These are phyloP conservation scores for Cossypha caffra DNA, from an alignment of 2,797 vertebrate genomes.

Conservation along the genomic window DNA sequence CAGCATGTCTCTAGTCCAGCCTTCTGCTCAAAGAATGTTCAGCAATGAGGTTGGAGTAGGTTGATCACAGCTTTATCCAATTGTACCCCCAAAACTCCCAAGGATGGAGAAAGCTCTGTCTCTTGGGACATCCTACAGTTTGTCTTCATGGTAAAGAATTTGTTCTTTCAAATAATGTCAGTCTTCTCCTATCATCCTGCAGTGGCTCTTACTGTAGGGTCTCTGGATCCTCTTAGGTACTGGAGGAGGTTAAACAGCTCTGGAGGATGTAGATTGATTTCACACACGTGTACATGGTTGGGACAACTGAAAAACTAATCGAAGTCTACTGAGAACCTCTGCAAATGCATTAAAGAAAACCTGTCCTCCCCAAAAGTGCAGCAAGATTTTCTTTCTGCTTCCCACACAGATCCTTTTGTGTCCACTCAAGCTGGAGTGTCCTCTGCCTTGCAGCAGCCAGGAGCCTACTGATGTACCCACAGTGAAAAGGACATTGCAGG, in stretches of 20 bases:
- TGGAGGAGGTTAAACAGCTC: neutral
- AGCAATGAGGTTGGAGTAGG: neutral
- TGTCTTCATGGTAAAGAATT: neutral
- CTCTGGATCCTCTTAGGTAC: neutral
- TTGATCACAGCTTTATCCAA: neutral
- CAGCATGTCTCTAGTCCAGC: neutral
- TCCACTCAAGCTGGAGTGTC: neutral
- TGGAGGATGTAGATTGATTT: neutral
- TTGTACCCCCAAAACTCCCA: neutral
- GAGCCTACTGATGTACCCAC: neutral
- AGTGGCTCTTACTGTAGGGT: neutral
- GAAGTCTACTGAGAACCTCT: neutral
- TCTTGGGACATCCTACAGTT: neutral
- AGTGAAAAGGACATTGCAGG: accelerated
- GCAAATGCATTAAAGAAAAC: neutral
- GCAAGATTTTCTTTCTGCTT: neutral
- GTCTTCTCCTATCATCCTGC: neutral
- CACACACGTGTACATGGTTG: accelerated
- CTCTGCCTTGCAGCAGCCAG: accelerated
- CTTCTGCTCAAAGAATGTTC: neutral
- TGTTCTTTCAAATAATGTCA: neutral
- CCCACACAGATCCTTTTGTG: neutral
- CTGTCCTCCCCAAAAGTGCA: neutral
- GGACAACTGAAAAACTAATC: neutral
- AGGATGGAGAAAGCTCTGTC: neutral